These are phyloP conservation scores for Lepidocyrtoides sp. DNA, from an alignment of 2,888 invertebrate species.

Conservation along the genomic window DNA sequence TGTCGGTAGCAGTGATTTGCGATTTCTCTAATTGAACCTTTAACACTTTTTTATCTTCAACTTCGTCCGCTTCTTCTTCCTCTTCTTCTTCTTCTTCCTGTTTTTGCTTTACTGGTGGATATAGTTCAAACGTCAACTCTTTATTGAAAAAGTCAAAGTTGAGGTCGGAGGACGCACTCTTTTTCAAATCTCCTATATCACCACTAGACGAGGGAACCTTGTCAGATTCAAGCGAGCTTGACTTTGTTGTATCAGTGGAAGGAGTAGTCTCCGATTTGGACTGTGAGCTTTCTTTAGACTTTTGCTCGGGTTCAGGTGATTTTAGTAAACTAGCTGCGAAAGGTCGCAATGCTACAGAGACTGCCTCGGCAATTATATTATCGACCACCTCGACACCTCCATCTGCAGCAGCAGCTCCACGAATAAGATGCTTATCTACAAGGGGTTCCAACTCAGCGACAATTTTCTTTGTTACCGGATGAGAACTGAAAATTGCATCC, in stretches of 20 bases:
- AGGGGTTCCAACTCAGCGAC: constrained; percentile 67
- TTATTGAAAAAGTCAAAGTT: constrained; percentile 12
- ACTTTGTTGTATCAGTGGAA: constrained; percentile 6
- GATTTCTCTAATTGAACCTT: background rate
- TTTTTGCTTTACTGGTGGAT: background rate
- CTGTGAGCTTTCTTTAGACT: constrained; percentile 8
- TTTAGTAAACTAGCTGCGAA: background rate
- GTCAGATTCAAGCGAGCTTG: background rate
- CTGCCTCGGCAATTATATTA: constrained; percentile 80
- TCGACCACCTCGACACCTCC: constrained; percentile 76
- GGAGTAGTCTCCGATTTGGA: constrained; percentile 31
- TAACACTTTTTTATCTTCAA: constrained; percentile 3
- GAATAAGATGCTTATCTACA: constrained; percentile 72
- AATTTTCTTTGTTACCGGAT: constrained; percentile 77
- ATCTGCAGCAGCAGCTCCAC: constrained; percentile 72
- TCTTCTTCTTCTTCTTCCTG: background rate
- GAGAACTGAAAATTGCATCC: constrained; percentile 79
- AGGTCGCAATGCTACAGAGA: background rate
- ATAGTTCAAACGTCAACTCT: background rate
- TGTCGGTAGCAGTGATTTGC: constrained; percentile 13
- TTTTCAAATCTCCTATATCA: background rate
- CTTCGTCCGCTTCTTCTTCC: constrained; percentile 16
- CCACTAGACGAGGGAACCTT: background rate
- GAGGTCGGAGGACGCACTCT: constrained; percentile 12
- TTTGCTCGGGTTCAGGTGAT: background rate